Evolutionary conservation across 2,113 vertebrate species (phyloP).

Genomic region (Paramisgurnus dabryanus): DNA sequence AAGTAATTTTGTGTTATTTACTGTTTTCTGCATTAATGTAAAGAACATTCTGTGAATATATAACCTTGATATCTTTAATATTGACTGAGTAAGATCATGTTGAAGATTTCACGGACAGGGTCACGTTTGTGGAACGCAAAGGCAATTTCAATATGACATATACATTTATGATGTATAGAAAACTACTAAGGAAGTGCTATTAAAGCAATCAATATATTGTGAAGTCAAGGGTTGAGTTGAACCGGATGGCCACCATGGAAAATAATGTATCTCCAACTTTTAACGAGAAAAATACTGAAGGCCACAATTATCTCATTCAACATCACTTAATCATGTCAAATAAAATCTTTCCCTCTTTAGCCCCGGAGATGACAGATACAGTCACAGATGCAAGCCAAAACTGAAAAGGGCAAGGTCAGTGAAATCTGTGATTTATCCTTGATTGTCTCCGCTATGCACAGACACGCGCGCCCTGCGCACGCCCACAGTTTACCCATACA

Average conservation of each 20-base stretch:
- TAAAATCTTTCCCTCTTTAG: background rate
- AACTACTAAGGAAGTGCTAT: too few relatives aligned
- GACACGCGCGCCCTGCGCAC: conserved; percentile 32
- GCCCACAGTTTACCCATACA: conserved; percentile 29
- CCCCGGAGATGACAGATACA: background rate
- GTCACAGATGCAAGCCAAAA: conserved; percentile 3
- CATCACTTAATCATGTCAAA: conserved; percentile 4
- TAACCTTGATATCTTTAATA: too few relatives aligned
- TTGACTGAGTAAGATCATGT: too few relatives aligned
- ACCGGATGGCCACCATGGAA: background rate
- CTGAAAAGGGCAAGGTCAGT: conserved; percentile 27
- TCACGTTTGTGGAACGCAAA: too few relatives aligned
- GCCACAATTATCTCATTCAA: background rate
- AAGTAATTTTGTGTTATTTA: too few relatives aligned
- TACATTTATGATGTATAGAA: too few relatives aligned
- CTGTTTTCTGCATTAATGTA: too few relatives aligned
- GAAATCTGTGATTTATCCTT: conserved; percentile 20
- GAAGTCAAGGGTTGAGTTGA: too few relatives aligned
- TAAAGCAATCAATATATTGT: too few relatives aligned
- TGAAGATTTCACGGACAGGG: too few relatives aligned
- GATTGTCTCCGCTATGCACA: conserved; percentile 5
- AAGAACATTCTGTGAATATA: too few relatives aligned
- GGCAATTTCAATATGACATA: too few relatives aligned
- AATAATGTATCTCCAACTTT: background rate
- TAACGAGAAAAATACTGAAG: background rate